phyloP scores from a whole-genome alignment of 2,113 vertebrate genomes.

The Xyrauchen texanus region DNA sequence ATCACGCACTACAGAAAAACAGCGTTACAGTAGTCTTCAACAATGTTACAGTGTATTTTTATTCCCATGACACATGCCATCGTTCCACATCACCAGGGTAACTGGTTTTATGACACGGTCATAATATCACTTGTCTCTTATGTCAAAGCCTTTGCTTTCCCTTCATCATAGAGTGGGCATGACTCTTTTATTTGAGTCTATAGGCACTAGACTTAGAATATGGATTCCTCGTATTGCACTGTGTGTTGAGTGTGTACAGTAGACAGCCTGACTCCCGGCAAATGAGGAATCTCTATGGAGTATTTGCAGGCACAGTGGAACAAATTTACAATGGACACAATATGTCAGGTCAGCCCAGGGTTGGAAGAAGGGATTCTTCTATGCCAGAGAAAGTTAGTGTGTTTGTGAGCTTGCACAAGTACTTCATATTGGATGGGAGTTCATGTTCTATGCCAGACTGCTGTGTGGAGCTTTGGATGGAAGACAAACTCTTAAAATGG shows the following conservation, averaged over 20 bases:
- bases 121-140: too few species aligned
- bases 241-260: neutral
- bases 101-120: too few species aligned
- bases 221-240: too few species aligned
- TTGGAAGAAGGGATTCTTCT: neutral
- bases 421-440: constrained; percentile 5
- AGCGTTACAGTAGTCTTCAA: too few species aligned
- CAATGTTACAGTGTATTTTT: too few species aligned
- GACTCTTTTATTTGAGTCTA: too few species aligned
- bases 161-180: too few species aligned
- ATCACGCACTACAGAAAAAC: too few species aligned
- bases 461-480: constrained; percentile 10
- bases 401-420: neutral
- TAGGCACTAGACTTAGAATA: too few species aligned
- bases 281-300: neutral
- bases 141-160: too few species aligned
- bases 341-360: constrained; percentile 3
- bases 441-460: neutral
- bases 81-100: too few species aligned
- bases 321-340: neutral
- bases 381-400: neutral
- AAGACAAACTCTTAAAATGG: neutral
- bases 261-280: neutral
- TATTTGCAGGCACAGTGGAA: neutral
- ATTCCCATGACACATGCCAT: too few species aligned